phyloP scores from a whole-genome alignment of 64 coral and sea anemone genomes.

The Orbicella faveolata region DNA sequence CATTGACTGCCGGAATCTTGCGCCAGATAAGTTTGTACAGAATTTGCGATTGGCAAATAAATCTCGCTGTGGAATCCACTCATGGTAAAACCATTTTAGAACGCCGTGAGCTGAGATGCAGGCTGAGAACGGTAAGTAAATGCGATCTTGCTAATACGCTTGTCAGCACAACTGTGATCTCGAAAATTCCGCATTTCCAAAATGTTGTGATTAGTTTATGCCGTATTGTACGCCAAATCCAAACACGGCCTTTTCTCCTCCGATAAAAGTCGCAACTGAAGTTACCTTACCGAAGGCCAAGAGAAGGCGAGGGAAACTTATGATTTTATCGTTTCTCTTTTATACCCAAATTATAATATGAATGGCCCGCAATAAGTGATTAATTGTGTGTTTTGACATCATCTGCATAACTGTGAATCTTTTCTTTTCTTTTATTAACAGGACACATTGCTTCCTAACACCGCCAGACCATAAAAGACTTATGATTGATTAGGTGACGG shows the following conservation, averaged over 20 bases:
- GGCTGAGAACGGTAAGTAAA: background rate
- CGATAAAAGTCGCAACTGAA: background rate
- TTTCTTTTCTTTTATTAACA: constrained; percentile 71
- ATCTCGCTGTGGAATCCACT: background rate
- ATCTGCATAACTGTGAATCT: constrained; percentile 77
- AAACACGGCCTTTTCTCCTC: background rate
- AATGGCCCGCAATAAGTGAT: constrained; percentile 71
- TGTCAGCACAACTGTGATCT: background rate
- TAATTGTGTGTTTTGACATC: constrained; percentile 75
- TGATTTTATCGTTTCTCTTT: constrained; percentile 34
- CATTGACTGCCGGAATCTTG: background rate
- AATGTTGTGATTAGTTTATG: background rate
- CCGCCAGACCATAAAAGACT: background rate
- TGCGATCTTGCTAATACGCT: background rate
- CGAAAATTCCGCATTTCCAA: background rate
- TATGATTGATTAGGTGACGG: constrained; percentile 75
- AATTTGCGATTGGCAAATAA: background rate
- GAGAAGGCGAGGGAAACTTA: constrained; percentile 1
- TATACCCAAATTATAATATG: constrained; percentile 81
- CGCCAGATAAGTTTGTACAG: background rate
- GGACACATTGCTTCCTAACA: constrained; percentile 39
- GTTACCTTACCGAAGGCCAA: background rate
- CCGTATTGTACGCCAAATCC: background rate
- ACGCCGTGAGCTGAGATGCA: too few species aligned
- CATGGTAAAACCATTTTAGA: background rate